These are phyloP conservation scores for Orycteropus afer DNA, from an alignment of 2,113 vertebrate genomes.

Conservation along the genomic window DNA sequence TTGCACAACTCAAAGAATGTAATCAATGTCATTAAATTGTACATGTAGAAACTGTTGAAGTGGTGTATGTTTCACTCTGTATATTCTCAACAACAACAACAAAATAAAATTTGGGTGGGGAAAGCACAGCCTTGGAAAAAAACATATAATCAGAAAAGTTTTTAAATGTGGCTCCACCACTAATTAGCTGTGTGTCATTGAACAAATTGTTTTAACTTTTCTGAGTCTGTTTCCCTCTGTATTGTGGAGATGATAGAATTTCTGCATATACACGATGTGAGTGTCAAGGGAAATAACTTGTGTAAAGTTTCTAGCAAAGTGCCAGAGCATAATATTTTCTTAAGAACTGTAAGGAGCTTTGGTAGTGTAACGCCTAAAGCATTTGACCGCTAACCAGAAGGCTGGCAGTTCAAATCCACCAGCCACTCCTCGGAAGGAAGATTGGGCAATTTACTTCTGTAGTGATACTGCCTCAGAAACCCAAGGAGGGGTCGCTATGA, in stretches of 20 bases:
- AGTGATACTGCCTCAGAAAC: too few relatives aligned
- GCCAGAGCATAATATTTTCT: neutral
- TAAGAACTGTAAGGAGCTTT: neutral
- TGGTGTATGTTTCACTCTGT: neutral
- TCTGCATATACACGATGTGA: neutral
- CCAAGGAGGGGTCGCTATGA: too few relatives aligned
- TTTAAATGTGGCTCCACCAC: neutral
- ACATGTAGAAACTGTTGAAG: neutral
- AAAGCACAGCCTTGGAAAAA: neutral
- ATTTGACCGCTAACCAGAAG: too few relatives aligned
- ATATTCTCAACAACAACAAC: neutral
- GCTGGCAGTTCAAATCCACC: too few relatives aligned
- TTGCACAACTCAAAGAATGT: neutral
- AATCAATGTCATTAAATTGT: neutral
- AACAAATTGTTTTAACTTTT: neutral
- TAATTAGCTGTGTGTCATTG: neutral
- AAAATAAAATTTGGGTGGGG: too few relatives aligned
- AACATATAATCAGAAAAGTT: neutral
- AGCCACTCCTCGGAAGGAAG: too few relatives aligned
- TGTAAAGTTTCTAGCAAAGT: neutral
- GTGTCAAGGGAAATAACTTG: neutral
- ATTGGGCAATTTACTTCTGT: too few relatives aligned
- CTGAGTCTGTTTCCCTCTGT: neutral
- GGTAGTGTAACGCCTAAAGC: too few relatives aligned
- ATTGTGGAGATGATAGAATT: neutral